These are phyloP conservation scores for Drosophila sp. DNA, from an alignment of 1,140 invertebrate species.

Conservation along the genomic window DNA sequence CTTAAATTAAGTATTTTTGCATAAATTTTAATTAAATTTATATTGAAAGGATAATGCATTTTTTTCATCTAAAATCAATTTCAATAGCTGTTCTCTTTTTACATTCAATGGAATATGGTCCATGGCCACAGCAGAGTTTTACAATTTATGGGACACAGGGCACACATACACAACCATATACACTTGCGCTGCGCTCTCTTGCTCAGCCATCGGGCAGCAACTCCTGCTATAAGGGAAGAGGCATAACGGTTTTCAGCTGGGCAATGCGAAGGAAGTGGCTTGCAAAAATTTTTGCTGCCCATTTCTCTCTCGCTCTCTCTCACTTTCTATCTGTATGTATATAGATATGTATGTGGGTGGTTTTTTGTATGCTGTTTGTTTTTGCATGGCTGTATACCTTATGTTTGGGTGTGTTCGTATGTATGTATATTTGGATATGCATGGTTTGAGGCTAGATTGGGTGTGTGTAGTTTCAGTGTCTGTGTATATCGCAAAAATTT, in stretches of 20 bases:
- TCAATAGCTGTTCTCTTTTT: slow-evolving; percentile 57
- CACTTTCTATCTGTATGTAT: slow-evolving; percentile 38
- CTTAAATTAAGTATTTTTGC: not conserved
- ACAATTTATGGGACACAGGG: slow-evolving; percentile 79
- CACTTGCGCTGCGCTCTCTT: slow-evolving; percentile 64
- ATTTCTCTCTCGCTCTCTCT: slow-evolving; percentile 24
- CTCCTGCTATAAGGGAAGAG: slow-evolving; percentile 54
- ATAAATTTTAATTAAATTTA: slow-evolving; percentile 18
- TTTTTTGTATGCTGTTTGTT: slow-evolving; percentile 65
- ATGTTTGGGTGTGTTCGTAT: slow-evolving; percentile 58
- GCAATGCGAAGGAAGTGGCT: slow-evolving; percentile 70
- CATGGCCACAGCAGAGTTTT: slow-evolving; percentile 78
- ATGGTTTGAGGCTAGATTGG: slow-evolving; percentile 36
- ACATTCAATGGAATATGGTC: slow-evolving; percentile 79
- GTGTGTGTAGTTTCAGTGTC: slow-evolving; percentile 51
- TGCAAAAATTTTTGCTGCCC: slow-evolving; percentile 70
- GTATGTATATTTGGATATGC: slow-evolving; percentile 19
- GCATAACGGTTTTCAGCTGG: slow-evolving; percentile 61
- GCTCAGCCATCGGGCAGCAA: slow-evolving; percentile 52
- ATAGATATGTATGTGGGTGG: slow-evolving; percentile 35
- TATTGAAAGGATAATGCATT: slow-evolving; percentile 27
- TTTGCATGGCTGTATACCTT: slow-evolving; percentile 67
- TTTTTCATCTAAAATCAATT: slow-evolving; percentile 67
- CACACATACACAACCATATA: slow-evolving; percentile 53
- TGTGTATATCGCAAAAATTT: slow-evolving; percentile 68